These are phyloP conservation scores for Anguilla obscura DNA, from an alignment of 2,797 vertebrate species.

Conservation along the genomic window DNA sequence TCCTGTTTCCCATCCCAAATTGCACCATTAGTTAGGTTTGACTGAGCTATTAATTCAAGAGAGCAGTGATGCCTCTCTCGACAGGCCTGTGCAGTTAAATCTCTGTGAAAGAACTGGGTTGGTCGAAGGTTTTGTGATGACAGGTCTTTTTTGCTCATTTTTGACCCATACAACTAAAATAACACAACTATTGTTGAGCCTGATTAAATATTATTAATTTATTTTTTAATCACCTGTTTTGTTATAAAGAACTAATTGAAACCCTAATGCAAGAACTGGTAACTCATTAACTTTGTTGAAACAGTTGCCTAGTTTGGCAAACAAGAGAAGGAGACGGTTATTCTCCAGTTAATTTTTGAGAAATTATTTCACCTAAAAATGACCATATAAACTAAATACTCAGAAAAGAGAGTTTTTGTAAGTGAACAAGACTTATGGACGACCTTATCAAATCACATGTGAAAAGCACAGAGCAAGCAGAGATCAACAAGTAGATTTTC, in stretches of 20 bases:
- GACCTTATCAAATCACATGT: neutral
- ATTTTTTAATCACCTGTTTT: neutral
- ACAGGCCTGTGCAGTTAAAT: neutral
- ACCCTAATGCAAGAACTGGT: neutral
- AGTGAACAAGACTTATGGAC: neutral
- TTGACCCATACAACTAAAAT: neutral
- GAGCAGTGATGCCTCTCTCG: neutral
- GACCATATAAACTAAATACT: neutral
- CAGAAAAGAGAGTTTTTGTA: neutral
- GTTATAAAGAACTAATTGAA: neutral
- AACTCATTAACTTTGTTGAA: neutral
- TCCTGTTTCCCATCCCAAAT: neutral
- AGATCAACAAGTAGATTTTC: neutral
- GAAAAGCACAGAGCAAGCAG: neutral
- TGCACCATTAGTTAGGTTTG: slow-evolving; percentile 1
- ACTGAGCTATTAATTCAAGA: neutral
- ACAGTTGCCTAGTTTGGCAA: neutral
- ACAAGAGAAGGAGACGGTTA: neutral
- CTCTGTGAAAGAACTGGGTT: neutral
- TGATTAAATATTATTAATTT: neutral
- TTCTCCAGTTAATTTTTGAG: neutral
- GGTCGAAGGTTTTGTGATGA: neutral
- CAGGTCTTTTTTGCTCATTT: neutral
- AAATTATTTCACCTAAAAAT: neutral
- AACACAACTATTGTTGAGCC: neutral